Evolutionary conservation across 2,888 invertebrate species (phyloP).

Genomic region (Zhuqinia jingwanae): DNA sequence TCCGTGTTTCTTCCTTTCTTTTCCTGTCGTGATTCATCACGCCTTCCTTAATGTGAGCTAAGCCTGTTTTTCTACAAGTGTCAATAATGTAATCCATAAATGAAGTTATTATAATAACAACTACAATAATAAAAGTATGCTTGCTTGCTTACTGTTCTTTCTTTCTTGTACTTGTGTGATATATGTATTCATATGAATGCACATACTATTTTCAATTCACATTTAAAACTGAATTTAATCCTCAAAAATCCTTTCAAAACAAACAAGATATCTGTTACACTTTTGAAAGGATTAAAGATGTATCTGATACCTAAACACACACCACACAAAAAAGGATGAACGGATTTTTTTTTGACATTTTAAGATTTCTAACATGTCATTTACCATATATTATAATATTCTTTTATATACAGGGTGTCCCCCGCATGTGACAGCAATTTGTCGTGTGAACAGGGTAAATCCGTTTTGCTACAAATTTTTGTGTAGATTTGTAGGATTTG

Average conservation of each 20-base stretch:
- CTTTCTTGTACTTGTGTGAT: too few relatives aligned
- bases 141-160: too few relatives aligned
- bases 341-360: slow-evolving; percentile 55
- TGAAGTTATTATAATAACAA: slow-evolving; percentile 21
- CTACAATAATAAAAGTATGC: too few relatives aligned
- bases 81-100: slow-evolving; percentile 32
- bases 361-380: slow-evolving; percentile 1
- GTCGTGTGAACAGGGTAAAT: slow-evolving; percentile 64
- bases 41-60: slow-evolving; percentile 8
- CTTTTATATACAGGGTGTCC: neutral
- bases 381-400: too few relatives aligned
- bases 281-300: neutral
- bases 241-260: slow-evolving; percentile 54
- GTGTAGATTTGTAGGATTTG: neutral
- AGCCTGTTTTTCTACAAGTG: slow-evolving; percentile 22
- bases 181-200: neutral
- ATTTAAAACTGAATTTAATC: neutral
- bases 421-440: slow-evolving; percentile 66
- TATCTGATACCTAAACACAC: neutral
- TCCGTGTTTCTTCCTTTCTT: neutral
- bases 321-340: slow-evolving; percentile 32
- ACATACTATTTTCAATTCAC: neutral
- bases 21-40: slow-evolving; percentile 6
- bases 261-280: slow-evolving; percentile 55
- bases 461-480: neutral